Evolutionary conservation across 92 coral and sea anemone species (phyloP).

Genomic region (Phenganax marumi): DNA sequence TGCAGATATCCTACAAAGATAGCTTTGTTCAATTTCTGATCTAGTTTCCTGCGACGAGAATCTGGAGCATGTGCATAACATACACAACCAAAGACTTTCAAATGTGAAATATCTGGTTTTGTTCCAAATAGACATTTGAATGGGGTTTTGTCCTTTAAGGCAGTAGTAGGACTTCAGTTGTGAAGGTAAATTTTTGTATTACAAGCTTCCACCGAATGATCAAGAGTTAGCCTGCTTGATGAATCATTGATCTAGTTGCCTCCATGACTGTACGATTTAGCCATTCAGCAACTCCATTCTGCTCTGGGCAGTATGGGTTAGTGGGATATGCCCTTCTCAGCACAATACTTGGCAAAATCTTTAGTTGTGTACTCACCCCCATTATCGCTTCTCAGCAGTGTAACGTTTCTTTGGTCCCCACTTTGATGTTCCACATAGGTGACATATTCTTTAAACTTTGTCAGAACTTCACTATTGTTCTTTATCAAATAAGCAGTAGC

Average conservation of each 20-base stretch:
- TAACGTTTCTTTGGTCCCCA: conserved; percentile 18
- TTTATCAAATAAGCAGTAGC: conserved; percentile 52
- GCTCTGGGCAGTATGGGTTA: too few relatives aligned
- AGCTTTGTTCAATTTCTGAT: too few relatives aligned
- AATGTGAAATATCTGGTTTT: too few relatives aligned
- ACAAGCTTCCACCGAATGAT: too few relatives aligned
- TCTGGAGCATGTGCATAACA: too few relatives aligned
- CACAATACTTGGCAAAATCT: neutral
- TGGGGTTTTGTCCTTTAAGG: too few relatives aligned
- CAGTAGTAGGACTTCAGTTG: conserved; percentile 43
- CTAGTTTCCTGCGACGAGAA: too few relatives aligned
- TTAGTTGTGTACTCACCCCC: conserved; percentile 41
- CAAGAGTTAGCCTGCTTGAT: too few relatives aligned
- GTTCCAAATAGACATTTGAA: conserved; percentile 39
- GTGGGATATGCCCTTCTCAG: too few relatives aligned
- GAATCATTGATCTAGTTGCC: conserved; percentile 29
- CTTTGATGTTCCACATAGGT: conserved; percentile 30
- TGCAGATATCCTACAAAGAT: too few relatives aligned
- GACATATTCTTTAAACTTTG: conserved; percentile 45
- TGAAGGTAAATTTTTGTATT: neutral
- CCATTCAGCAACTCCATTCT: conserved; percentile 46
- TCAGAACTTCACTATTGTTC: conserved; percentile 36
- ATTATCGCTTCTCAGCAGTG: conserved; percentile 51
- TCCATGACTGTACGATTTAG: conserved; percentile 35
- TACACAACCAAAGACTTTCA: too few relatives aligned